These are phyloP conservation scores for Oophaga sylvatica DNA, from an alignment of 2,797 vertebrate genomes.

Conservation along the genomic window DNA sequence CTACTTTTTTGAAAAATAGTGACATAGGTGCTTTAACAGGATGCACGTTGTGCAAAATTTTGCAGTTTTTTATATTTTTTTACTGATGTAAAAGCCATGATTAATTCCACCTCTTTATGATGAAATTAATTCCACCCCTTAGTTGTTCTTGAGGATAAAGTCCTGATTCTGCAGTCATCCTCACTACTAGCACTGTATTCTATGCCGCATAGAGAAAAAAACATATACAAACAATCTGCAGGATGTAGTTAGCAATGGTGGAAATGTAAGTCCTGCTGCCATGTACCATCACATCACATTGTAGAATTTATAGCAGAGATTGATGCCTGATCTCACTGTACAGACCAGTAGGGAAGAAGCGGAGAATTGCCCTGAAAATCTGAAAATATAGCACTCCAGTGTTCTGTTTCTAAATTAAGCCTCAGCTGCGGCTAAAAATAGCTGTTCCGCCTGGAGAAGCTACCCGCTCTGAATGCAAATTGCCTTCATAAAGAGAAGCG, in stretches of 20 bases:
- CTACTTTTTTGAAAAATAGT: no score
- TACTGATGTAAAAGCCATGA: no score
- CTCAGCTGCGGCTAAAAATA: constrained; percentile 89
- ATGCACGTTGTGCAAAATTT: no score
- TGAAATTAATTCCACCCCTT: no score
- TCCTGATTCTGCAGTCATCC: neutral
- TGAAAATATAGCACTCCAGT: constrained; percentile 78
- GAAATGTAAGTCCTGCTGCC: neutral
- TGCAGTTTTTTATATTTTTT: no score
- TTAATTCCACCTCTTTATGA: no score
- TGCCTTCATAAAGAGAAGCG: constrained; percentile 73
- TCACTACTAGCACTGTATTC: neutral
- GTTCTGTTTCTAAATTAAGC: constrained; percentile 87
- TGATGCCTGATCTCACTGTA: neutral
- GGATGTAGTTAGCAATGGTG: neutral
- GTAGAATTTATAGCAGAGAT: neutral
- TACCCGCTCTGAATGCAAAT: constrained; percentile 79
- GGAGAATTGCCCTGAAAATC: constrained; percentile 30
- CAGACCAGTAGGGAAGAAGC: neutral
- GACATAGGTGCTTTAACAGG: no score
- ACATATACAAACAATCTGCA: neutral
- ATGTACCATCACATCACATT: neutral
- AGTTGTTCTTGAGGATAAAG: no score
- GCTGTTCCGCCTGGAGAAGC: constrained; percentile 74
- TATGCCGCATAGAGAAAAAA: neutral